Percentiles rank a stretch among this genome's conserved stretches.
phyloP scores from a whole-genome alignment of 2,113 vertebrate genomes.

The Rostratula benghalensis region DNA sequence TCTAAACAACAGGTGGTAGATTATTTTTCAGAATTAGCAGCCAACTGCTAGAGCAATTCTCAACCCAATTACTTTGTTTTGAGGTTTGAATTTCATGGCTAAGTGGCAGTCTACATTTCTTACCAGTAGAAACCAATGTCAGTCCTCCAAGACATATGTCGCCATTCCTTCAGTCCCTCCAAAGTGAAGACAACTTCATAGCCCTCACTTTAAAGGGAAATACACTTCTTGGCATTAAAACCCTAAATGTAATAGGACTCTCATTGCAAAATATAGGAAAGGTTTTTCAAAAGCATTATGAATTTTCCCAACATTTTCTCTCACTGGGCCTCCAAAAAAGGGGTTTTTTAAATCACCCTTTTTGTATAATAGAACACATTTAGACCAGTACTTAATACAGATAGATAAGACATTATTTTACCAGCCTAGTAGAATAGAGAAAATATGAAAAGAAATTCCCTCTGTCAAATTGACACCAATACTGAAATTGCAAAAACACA shows the following conservation, averaged over 20 bases:
- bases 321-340: background rate
- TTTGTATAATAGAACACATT: background rate
- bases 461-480: background rate
- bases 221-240: background rate
- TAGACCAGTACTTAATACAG: background rate
- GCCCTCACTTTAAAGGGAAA: background rate
- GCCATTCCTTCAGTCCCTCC: background rate
- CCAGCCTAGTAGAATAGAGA: background rate
- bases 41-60: slow-evolving; percentile 33
- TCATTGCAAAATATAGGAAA: background rate
- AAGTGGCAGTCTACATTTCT: background rate
- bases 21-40: slow-evolving; percentile 56
- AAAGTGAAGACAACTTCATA: background rate
- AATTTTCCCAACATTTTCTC: background rate
- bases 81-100: background rate
- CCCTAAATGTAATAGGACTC: background rate
- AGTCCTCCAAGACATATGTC: background rate
- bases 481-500: background rate
- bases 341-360: background rate
- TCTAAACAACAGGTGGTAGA: slow-evolving; percentile 62
- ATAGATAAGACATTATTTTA: background rate
- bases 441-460: background rate
- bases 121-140: background rate
- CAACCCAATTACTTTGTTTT: slow-evolving; percentile 1
- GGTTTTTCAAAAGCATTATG: background rate